phyloP scores from a whole-genome alignment of 1,140 invertebrate genomes.

The Pachypsylla venusta region DNA sequence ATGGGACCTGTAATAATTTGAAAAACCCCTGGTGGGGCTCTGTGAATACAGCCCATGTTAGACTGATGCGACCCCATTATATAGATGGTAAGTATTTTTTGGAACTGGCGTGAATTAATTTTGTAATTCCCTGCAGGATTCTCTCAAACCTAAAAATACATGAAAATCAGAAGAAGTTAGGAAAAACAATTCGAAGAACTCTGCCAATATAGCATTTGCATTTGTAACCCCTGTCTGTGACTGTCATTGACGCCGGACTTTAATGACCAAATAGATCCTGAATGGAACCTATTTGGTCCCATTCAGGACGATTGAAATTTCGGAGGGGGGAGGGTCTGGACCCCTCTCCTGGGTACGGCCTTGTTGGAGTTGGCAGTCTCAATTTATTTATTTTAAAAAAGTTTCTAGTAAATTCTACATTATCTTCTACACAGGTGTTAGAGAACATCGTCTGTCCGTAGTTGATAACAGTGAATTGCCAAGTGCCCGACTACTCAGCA shows the following conservation, averaged over 20 bases:
- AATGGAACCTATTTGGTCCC: no score
- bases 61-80: slow-evolving; percentile 46
- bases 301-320: no score
- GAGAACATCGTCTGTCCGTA: slow-evolving; percentile 13
- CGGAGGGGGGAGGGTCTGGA: no score
- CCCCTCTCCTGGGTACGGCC: no score
- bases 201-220: no score
- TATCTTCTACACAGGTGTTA: background rate
- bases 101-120: background rate
- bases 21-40: slow-evolving; percentile 37
- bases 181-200: no score
- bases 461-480: slow-evolving; percentile 32
- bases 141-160: background rate
- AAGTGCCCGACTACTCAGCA: slow-evolving; percentile 34
- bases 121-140: background rate
- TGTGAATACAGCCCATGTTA: slow-evolving; percentile 38
- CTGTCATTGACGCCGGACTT: background rate
- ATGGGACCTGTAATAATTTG: slow-evolving; percentile 60
- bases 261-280: background rate
- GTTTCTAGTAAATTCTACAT: background rate
- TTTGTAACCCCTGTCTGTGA: background rate
- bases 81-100: slow-evolving; percentile 30
- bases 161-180: no score
- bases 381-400: background rate
- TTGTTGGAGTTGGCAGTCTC: background rate